phyloP scores from a whole-genome alignment of 2,888 invertebrate genomes.

The Clanis bilineata region DNA sequence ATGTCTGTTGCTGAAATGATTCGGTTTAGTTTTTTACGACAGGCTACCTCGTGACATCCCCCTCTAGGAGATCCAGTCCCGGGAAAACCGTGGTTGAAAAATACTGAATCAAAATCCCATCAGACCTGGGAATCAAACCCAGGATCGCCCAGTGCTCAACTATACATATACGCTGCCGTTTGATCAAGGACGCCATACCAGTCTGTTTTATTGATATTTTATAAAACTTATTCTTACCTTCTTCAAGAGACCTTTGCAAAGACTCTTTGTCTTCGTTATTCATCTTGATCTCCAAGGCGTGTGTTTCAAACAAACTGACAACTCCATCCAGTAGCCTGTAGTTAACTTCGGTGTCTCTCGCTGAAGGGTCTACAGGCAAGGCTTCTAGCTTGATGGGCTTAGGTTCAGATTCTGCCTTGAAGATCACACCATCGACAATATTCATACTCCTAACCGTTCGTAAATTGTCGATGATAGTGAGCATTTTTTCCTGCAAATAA shows the following conservation, averaged over 20 bases:
- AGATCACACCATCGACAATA: conserved; percentile 84
- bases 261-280: conserved; percentile 88
- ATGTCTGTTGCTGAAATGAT: too few relatives aligned
- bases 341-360: conserved; percentile 88
- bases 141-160: too few relatives aligned
- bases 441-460: conserved; percentile 73
- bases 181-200: too few relatives aligned
- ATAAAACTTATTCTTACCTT: conserved; percentile 81
- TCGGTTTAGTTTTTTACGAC: too few relatives aligned
- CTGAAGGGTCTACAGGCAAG: conserved; percentile 87
- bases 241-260: conserved; percentile 89
- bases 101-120: too few relatives aligned
- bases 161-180: too few relatives aligned
- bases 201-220: not conserved
- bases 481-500: conserved; percentile 84
- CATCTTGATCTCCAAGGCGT: conserved; percentile 90
- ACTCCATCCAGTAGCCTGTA: conserved; percentile 88
- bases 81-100: too few relatives aligned
- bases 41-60: too few relatives aligned
- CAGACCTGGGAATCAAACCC: too few relatives aligned
- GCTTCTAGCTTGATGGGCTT: conserved; percentile 83
- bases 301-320: conserved; percentile 88
- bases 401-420: conserved; percentile 77
- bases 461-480: conserved; percentile 85
- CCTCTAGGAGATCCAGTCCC: too few relatives aligned